Percentiles rank a stretch among this genome's conserved stretches.
phyloP scores from a whole-genome alignment of 2,113 vertebrate species.

The Brienomyrus longianalis region DNA sequence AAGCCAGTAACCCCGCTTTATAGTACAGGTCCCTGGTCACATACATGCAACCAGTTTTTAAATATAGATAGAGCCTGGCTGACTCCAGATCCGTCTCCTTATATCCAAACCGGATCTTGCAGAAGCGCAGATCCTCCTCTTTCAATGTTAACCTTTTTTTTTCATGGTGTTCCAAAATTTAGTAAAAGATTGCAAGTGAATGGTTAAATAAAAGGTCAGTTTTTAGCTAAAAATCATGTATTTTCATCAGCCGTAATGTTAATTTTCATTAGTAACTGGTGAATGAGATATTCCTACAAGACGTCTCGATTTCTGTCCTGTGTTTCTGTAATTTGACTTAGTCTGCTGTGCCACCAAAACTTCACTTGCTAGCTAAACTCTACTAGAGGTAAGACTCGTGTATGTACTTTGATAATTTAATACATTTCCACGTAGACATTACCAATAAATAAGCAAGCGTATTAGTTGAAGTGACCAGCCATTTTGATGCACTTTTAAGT shows the following conservation, averaged over 20 bases:
- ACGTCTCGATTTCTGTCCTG: not conserved
- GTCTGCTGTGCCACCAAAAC: not conserved
- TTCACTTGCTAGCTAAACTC: not conserved
- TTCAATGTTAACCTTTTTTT: not conserved
- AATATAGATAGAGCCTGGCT: too few relatives aligned
- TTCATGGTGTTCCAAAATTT: not conserved
- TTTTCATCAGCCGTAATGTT: not conserved
- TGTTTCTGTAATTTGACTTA: not conserved
- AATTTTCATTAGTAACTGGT: not conserved
- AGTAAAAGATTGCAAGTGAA: not conserved
- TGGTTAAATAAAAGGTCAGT: not conserved
- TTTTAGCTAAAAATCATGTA: not conserved
- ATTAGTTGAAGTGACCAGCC: not conserved
- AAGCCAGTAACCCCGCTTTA: too few relatives aligned
- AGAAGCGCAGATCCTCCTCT: not conserved
- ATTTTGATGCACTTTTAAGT: not conserved
- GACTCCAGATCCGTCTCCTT: not conserved
- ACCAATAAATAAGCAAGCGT: not conserved
- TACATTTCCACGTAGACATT: not conserved
- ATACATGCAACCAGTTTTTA: not conserved
- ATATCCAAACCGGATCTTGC: not conserved
- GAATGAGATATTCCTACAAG: not conserved
- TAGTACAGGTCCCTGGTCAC: not conserved
- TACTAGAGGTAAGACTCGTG: not conserved
- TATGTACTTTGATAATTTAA: not conserved